Evolutionary conservation across 2,888 invertebrate species (phyloP).

Genomic region (Hypselothyrea guttata): DNA sequence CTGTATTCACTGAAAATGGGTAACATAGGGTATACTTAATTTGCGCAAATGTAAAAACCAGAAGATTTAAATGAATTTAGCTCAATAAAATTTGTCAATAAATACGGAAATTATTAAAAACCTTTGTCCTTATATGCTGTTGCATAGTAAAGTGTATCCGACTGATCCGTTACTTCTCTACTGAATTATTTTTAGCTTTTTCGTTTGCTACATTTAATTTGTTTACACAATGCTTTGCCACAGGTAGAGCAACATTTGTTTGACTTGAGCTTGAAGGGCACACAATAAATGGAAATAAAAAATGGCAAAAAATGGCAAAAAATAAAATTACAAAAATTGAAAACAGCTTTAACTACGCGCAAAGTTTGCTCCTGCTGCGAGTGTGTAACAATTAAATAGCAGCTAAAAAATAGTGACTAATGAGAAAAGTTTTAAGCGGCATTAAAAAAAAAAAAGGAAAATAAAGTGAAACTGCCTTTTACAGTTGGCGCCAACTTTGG

Average conservation of each 20-base stretch:
- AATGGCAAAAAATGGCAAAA: slow-evolving; percentile 13
- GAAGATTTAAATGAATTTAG: too few species aligned
- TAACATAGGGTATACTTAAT: neutral
- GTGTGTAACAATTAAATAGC: slow-evolving; percentile 70
- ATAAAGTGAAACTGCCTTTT: slow-evolving; percentile 46
- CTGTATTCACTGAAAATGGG: too few species aligned
- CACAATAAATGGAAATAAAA: too few species aligned
- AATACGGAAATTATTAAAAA: too few species aligned
- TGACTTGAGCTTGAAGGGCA: slow-evolving; percentile 27
- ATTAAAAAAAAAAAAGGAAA: slow-evolving; percentile 41
- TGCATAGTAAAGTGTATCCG: too few species aligned
- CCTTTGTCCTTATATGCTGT: too few species aligned
- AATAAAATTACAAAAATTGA: slow-evolving; percentile 35
- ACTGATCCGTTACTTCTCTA: too few species aligned
- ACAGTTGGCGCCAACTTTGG: slow-evolving; percentile 9
- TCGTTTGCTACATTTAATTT: slow-evolving; percentile 51
- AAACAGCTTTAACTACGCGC: slow-evolving; percentile 56
- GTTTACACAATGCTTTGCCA: slow-evolving; percentile 66
- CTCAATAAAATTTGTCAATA: too few species aligned
- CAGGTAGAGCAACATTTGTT: slow-evolving; percentile 29
- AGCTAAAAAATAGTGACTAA: slow-evolving; percentile 75
- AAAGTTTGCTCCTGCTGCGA: slow-evolving; percentile 33
- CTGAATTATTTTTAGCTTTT: slow-evolving; percentile 6
- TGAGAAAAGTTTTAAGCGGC: slow-evolving; percentile 65
- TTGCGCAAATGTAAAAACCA: too few species aligned